Percentiles rank a stretch among this genome's conserved stretches.
Evolutionary conservation across 2,888 invertebrate genomes (phyloP).

Genomic region (Venustoraphidia nigricollis): DNA sequence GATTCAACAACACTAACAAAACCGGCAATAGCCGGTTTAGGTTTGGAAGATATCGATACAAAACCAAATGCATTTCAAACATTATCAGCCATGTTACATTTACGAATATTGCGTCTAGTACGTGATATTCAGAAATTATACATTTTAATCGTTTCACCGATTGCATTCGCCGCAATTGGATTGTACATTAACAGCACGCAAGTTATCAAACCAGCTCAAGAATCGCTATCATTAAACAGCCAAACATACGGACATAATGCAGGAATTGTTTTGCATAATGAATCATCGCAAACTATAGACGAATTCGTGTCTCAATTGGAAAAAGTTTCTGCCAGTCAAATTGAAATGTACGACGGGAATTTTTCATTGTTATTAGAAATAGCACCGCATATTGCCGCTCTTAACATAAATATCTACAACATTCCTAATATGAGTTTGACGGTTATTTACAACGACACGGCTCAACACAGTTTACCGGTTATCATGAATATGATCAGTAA

Average conservation of each 20-base stretch:
- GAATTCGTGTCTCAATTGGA: conserved; percentile 21
- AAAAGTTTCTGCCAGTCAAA: conserved; percentile 22
- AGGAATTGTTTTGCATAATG: conserved; percentile 45
- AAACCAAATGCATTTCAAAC: conserved; percentile 45
- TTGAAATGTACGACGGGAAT: conserved; percentile 46
- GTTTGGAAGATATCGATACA: conserved; percentile 47
- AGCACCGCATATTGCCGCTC: conserved; percentile 50
- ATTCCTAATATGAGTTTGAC: conserved; percentile 39
- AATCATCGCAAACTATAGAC: conserved; percentile 25
- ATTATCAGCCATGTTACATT: conserved; percentile 47
- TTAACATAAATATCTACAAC: conserved; percentile 40
- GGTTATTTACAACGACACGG: conserved; percentile 62
- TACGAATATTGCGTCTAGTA: conserved; percentile 48
- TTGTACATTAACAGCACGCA: conserved; percentile 45
- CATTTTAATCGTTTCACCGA: conserved; percentile 56
- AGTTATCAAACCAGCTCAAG: conserved; percentile 44
- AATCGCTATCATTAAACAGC: conserved; percentile 43
- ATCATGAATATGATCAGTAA: conserved; percentile 57
- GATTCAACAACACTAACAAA: conserved; percentile 23
- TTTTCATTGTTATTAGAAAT: conserved; percentile 44
- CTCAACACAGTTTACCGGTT: conserved; percentile 63
- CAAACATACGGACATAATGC: conserved; percentile 42
- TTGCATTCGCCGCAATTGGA: conserved; percentile 50
- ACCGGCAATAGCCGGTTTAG: conserved; percentile 36
- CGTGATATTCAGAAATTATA: conserved; percentile 57